Base-by-base conservation (phyloP, 1,140 invertebrate genomes). In the Brachionus rubens region DNA sequence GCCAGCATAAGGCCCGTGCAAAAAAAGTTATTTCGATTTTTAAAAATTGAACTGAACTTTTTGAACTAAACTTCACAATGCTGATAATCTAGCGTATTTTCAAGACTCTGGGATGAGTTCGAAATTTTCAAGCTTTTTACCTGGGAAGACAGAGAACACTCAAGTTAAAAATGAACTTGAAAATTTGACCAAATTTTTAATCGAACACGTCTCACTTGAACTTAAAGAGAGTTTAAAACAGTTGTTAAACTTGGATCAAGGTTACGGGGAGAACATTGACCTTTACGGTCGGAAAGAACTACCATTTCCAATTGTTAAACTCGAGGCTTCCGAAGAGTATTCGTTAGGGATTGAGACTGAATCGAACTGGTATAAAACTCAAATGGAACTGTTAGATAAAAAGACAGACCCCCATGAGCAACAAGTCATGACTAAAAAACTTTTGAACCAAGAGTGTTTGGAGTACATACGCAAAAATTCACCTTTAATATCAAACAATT, bases 131-230 rank as follows among this genome's bases (percentile, higher is more conserved):
- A 28, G 36, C 19, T 59, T 59, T 59, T 6, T 59, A 10, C 4
- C n/a, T n/a, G n/a, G 3, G 0, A 40, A 59, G 19, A n/a, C 36
- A 10, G 65, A 72, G 12, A 21, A 30, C 16, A 12, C 3, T 12
- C 3, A 5, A 36, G 3, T 36, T 26, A 77, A 14, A 12, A 76
- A 77, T 36, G 78, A 78, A 24, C 77, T 78, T 54, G 79, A 79
- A 36, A 80, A 78, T 40, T 77, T 82, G 4, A 48, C 82, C 0
- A 77, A 78, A 21, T 80, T 81, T 75, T 77, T 82, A 19, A 59
- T 77, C 7, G 76, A 76, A 9, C 70, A 80, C 59, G 52, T 65
- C 12, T 36, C 47, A 24, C 14, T 12, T 19, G 76, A 75, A 2
- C 21, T 78, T 6, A 36, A 40, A 41, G 65, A 56, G 21, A 70